phyloP scores from a whole-genome alignment of 2,888 invertebrate species.

The Drosophila hawaiiensis region DNA sequence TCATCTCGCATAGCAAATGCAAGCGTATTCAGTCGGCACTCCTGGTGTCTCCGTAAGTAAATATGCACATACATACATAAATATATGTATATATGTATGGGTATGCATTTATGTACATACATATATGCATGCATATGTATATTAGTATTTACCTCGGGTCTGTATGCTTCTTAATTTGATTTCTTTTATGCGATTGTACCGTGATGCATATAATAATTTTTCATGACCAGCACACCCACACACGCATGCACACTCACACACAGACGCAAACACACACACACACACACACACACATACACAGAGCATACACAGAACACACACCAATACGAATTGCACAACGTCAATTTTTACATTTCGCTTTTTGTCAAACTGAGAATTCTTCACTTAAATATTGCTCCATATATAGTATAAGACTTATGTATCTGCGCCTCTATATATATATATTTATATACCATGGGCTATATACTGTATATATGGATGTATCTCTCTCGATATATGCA shows the following conservation, averaged over 20 bases:
- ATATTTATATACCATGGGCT: conserved; percentile 42
- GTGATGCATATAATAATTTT: conserved; percentile 38
- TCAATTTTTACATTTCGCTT: conserved; percentile 61
- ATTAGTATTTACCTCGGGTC: conserved; percentile 47
- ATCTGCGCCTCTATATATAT: conserved; percentile 27
- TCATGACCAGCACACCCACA: conserved; percentile 44
- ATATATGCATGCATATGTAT: conserved; percentile 7
- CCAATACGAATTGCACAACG: conserved; percentile 28
- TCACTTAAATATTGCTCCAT: conserved; percentile 47
- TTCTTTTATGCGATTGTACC: conserved; percentile 25
- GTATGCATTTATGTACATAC: background rate
- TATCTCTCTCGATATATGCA: conserved; percentile 30
- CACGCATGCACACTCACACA: background rate
- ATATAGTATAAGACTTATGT: conserved; percentile 51
- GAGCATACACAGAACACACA: conserved; percentile 14
- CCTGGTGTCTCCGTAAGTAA: conserved; percentile 12
- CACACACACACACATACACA: conserved; percentile 18
- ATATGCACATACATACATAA: conserved; percentile 1
- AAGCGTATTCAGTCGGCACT: background rate
- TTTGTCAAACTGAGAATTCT: conserved; percentile 57
- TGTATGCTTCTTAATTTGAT: conserved; percentile 35
- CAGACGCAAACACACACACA: background rate
- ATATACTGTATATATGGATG: conserved; percentile 41
- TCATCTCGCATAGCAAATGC: conserved; percentile 5
- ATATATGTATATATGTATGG: background rate